Evolutionary conservation across 2,888 invertebrate species (phyloP), one percentile per base, ranked within the genome.

Genomic region (Hemaris fuciformis): DNA sequence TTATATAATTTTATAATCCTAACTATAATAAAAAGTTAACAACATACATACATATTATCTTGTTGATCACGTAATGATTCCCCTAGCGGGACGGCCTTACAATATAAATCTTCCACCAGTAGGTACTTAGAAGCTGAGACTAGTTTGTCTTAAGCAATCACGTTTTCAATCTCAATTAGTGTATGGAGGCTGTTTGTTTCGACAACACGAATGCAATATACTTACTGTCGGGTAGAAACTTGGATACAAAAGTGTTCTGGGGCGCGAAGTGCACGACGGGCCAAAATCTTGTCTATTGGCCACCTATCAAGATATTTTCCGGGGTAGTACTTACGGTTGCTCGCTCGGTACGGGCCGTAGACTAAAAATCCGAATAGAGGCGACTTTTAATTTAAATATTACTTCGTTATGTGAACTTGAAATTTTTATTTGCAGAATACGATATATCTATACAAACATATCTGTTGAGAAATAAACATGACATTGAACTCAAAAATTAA

Each of bases 211-310:
- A 61, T 23, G 57, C n/a, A 53, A 53, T 46, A 64, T 34, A 38
- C 38, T 38, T 38, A 38, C n/a, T 46, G 58, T 27, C 57, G 58
- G 53, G 53, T 27, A 27, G 8, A 48, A 23, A 15, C 38, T n/a
- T 6, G 15, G 15, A 15, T 15, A 53, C 31, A 53, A 53, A 53
- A 53, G 31, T 27, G 34, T 58, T 62, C 56, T 62, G 7, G 20
- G 48, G 46, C 58, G 57, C 45, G 38, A 67, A 64, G 62, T 65
- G 65, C 62, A 66, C 56, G 65, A 53, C 58, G 22, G 66, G 61
- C 64, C 64, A 63, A 63, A 69, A 64, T 62, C 66, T 64, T 61
- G 48, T 53, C 63, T 66, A 68, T 70, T 73, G 72, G 66, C 65
- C 71, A 70, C 70, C 71, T 71, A 46, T 62, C 62, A 38, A 41